These are phyloP conservation scores for Panthera tigris DNA, from an alignment of 2,113 vertebrate species.

Conservation along the genomic window DNA sequence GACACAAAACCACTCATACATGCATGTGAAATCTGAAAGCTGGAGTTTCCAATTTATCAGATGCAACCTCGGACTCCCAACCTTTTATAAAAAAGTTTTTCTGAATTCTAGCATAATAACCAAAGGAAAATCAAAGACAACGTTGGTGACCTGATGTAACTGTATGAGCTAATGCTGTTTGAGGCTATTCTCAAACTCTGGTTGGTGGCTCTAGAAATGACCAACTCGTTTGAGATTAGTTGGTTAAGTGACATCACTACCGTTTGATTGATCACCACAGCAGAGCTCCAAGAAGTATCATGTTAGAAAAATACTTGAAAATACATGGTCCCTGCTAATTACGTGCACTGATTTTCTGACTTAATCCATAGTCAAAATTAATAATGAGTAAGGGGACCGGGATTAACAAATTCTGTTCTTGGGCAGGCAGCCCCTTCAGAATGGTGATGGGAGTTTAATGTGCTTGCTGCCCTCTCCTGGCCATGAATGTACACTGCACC, in stretches of 20 bases:
- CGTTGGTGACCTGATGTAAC: not conserved
- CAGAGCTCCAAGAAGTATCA: not conserved
- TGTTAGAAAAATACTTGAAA: not conserved
- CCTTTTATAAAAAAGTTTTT: slow-evolving; percentile 26
- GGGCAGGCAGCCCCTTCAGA: fast-evolving
- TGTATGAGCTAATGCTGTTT: not conserved
- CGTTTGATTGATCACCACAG: not conserved
- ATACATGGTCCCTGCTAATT: not conserved
- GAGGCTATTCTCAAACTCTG: not conserved
- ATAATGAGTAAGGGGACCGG: not conserved
- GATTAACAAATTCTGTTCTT: not conserved
- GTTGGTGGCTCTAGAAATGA: not conserved
- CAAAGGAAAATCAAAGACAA: not conserved
- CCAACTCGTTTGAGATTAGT: not conserved
- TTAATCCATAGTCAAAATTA: not conserved
- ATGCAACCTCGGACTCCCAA: not conserved
- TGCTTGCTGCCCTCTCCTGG: slow-evolving; percentile 83
- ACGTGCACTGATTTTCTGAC: not conserved
- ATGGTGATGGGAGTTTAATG: not conserved
- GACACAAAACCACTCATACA: not conserved
- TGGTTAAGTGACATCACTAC: not conserved
- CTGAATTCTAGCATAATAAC: not conserved
- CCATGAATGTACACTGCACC: not conserved
- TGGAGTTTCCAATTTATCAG: not conserved
- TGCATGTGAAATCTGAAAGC: not conserved